A percentile compares a stretch with the other conserved stretches of the same genome.
These are phyloP conservation scores for Origma solitaria DNA, from an alignment of 2,113 vertebrate species.

Conservation along the genomic window DNA sequence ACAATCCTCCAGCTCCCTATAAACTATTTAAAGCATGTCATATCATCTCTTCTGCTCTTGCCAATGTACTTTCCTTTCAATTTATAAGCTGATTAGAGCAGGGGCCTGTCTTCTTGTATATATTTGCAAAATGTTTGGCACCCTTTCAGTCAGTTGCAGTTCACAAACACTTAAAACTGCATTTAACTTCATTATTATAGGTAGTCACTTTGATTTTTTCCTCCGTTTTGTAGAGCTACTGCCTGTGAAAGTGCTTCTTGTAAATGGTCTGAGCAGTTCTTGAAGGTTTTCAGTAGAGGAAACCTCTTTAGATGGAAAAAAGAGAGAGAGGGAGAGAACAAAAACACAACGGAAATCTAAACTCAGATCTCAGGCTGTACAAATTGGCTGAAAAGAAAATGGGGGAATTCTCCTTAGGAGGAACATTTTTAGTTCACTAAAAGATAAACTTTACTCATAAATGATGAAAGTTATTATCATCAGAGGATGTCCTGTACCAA, in stretches of 20 bases:
- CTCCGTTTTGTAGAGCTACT: not conserved
- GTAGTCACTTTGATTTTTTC: not conserved
- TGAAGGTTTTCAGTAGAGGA: not conserved
- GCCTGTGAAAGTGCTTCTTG: not conserved
- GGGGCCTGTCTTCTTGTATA: conserved; percentile 26
- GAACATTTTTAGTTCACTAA: conserved; percentile 2
- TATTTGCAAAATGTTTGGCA: conserved; percentile 52
- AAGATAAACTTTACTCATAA: conserved; percentile 58
- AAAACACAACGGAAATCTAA: not conserved
- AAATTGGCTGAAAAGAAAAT: not conserved
- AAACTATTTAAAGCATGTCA: conserved; percentile 62
- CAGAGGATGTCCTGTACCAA: conserved; percentile 60
- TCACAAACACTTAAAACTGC: conserved; percentile 18
- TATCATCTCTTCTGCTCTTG: conserved; percentile 53
- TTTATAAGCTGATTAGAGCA: conserved; percentile 50
- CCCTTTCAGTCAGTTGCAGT: not conserved
- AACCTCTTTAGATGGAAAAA: not conserved
- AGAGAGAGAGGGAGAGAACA: fast-evolving
- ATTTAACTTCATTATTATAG: conserved; percentile 12
- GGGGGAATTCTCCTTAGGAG: not conserved
- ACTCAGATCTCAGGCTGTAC: not conserved
- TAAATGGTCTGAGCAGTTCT: not conserved
- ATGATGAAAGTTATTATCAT: conserved; percentile 61
- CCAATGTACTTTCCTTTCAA: conserved; percentile 55
- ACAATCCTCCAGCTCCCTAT: conserved; percentile 58